Base-by-base conservation (phyloP, 2,888 invertebrate genomes). In the Pollenia angustigena region DNA sequence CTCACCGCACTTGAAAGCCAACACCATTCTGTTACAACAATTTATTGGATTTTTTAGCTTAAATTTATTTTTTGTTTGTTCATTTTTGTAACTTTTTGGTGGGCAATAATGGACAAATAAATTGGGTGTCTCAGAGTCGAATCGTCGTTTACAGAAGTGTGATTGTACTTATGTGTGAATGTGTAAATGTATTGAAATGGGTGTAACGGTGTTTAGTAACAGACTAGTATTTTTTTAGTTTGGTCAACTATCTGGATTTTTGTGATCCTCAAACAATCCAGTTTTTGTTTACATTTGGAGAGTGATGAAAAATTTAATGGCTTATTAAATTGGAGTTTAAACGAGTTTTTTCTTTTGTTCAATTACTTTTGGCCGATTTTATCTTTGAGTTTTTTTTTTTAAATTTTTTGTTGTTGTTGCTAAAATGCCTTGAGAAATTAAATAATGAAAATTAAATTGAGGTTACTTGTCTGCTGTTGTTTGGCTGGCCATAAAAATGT, bases 401-500 rank as follows among this genome's bases (percentile, higher is more conserved):
- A 3, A 18, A 58, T 42, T 46, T 69, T 9, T 23, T 16, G 14
- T 54, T 48, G 0, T 4, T 56, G 18, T 42, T 56, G 54, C 9
- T 52, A 18, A 16, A 14, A 42, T 23, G 80, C 60, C 69, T 52
- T 62, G 11, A 68, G 18, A 9, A 68, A 74, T 69, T 52, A 54
- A 68, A 32, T 79, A 74, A 84, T 54, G 56, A 74, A 60, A 64
- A 56, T 50, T 18, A 40, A 83, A 84, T 68, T 79, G 60, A 68
- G 60, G 58, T 74, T 48, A 68, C 72, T 58, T 23, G 32, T 68
- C 54, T 68, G 16, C 52, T 23, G 23, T 23, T 23, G 23, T 48
- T 48, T 56, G 56, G 76, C 54, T 56, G 54, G 75, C 44, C 18
- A 11, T 2, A 14, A 44, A 66, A 50, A 56, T 79, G 46, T 32